Evolutionary conservation across 2,888 invertebrate genomes (phyloP).

Genomic region (Serripes groenlandicus): DNA sequence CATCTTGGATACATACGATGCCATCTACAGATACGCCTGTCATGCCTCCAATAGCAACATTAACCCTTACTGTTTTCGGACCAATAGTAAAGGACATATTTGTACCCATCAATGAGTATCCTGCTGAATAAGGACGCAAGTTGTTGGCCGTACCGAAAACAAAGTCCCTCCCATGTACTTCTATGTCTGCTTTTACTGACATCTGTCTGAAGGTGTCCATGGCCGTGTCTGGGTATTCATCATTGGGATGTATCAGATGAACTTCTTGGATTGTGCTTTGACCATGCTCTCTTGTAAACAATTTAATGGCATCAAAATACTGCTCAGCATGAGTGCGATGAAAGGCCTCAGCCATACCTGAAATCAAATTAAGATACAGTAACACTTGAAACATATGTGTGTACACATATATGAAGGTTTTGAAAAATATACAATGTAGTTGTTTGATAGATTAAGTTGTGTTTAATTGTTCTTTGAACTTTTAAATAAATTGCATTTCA

Average conservation of each 20-base stretch:
- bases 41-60: background rate
- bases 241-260: background rate
- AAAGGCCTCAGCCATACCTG: no score
- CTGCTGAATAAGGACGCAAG: no score
- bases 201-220: background rate
- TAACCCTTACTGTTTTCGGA: background rate
- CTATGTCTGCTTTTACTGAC: no score
- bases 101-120: background rate
- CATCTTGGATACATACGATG: conserved; percentile 1
- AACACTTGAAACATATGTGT: no score
- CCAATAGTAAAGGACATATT: background rate
- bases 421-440: no score
- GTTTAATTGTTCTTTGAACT: no score
- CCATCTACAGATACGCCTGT: background rate
- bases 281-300: background rate
- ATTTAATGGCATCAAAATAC: background rate
- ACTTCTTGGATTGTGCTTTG: background rate
- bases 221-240: background rate
- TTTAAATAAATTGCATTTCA: no score
- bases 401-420: no score
- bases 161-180: no score
- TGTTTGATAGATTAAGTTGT: no score
- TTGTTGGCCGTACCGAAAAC: background rate
- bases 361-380: no score
- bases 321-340: conserved; percentile 2